phyloP scores from a whole-genome alignment of 2,888 invertebrate species.

The Lasioglossum villosulum region DNA sequence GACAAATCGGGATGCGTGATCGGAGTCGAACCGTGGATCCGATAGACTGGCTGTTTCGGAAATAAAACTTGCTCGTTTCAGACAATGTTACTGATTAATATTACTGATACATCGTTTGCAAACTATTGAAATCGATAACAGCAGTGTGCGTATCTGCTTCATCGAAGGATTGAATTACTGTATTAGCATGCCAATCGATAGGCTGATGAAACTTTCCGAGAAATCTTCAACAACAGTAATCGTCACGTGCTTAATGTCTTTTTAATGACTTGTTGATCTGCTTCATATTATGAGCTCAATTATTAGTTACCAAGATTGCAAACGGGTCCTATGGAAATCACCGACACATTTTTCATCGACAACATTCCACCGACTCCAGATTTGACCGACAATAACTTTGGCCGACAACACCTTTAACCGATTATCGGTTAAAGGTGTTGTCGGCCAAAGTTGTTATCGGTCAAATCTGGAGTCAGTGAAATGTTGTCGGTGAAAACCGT shows the following conservation, averaged over 20 bases:
- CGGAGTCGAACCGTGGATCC: background rate
- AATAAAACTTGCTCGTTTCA: background rate
- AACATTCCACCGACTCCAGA: no score
- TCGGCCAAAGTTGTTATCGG: no score
- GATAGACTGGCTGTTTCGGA: background rate
- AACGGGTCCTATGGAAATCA: no score
- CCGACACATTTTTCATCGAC: no score
- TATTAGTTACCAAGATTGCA: background rate
- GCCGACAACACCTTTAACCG: no score
- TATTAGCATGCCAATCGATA: background rate
- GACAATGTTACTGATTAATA: no score
- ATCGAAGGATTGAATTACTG: background rate
- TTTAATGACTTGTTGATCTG: background rate
- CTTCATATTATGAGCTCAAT: background rate
- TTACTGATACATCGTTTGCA: no score
- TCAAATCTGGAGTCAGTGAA: no score
- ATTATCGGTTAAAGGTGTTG: no score
- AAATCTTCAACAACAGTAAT: background rate
- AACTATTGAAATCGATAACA: no score
- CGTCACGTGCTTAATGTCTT: background rate
- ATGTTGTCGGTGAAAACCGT: no score
- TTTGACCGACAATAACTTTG: no score
- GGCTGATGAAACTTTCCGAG: background rate
- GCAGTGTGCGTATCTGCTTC: background rate
- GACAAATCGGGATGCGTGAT: constrained; percentile 21